Conservation (phyloP, 2,797 vertebrate species). For the Lutjanus campechanus region DNA sequence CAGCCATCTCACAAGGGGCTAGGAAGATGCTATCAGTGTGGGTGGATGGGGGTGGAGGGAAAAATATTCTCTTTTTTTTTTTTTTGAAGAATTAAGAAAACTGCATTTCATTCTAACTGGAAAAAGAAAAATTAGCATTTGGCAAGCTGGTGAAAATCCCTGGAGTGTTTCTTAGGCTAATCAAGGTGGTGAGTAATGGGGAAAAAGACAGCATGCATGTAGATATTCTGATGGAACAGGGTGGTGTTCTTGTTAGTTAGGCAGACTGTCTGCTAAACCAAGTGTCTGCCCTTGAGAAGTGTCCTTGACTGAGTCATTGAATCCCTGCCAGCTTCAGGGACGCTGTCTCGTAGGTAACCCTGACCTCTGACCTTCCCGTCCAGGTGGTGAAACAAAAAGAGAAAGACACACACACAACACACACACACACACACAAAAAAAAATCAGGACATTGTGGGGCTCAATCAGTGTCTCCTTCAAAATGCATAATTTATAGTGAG, state of each 20-base stretch:
- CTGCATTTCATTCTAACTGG: background rate
- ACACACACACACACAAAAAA: too few relatives aligned
- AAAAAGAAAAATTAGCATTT: slow-evolving; percentile 19
- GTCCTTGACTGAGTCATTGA: slow-evolving; percentile 44
- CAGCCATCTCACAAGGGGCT: background rate
- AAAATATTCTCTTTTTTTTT: background rate
- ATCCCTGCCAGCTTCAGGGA: slow-evolving; percentile 37
- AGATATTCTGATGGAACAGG: slow-evolving; percentile 27
- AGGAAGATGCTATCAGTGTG: slow-evolving; percentile 16
- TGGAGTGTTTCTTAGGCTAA: slow-evolving; percentile 12
- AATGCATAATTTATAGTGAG: background rate
- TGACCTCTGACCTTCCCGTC: slow-evolving; percentile 44
- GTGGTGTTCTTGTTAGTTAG: background rate
- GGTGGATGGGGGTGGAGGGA: slow-evolving; percentile 1
- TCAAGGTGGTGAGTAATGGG: slow-evolving; percentile 7
- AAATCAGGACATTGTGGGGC: background rate
- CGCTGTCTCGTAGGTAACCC: slow-evolving; percentile 2
- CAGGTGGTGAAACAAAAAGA: slow-evolving; percentile 22
- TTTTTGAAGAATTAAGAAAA: background rate
- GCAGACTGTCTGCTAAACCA: slow-evolving; percentile 25
- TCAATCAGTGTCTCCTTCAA: background rate
- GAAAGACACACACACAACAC: too few relatives aligned
- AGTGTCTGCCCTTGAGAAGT: slow-evolving; percentile 45
- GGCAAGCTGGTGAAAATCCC: slow-evolving; percentile 1
- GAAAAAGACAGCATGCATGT: background rate